Evolutionary conservation across 1,140 invertebrate species (phyloP).

Genomic region (Lasaia peninsularis): DNA sequence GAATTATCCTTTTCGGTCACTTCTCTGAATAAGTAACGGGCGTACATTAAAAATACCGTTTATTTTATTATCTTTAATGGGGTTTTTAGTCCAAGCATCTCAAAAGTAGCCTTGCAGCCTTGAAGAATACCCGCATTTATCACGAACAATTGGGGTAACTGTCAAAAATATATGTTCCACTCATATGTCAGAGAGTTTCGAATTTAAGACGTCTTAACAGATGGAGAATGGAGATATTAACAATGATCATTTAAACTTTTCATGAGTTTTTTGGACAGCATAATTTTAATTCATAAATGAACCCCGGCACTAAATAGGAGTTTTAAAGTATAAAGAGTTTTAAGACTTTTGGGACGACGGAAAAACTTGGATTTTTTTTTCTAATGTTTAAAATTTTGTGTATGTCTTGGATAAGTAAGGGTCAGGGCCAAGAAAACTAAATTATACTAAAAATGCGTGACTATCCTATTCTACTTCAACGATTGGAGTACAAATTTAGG

Average conservation of each 20-base stretch:
- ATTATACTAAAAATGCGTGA: too few relatives aligned
- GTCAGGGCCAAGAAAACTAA: too few relatives aligned
- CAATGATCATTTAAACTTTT: neutral
- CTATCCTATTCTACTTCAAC: too few relatives aligned
- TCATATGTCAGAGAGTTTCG: neutral
- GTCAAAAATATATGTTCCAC: constrained; percentile 7
- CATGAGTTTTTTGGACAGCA: too few relatives aligned
- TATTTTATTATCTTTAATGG: constrained; percentile 58
- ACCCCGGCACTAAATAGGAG: too few relatives aligned
- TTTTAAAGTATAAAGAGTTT: too few relatives aligned
- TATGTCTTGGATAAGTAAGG: too few relatives aligned
- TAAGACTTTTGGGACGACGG: too few relatives aligned
- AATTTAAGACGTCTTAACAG: neutral
- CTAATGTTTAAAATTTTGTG: too few relatives aligned
- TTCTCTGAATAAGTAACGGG: constrained; percentile 62
- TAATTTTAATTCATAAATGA: too few relatives aligned
- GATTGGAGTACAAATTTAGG: too few relatives aligned
- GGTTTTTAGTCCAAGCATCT: constrained; percentile 55
- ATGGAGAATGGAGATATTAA: neutral
- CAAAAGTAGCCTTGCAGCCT: constrained; percentile 30
- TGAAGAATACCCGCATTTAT: constrained; percentile 25
- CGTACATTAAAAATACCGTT: constrained; percentile 61
- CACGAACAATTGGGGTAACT: constrained; percentile 10
- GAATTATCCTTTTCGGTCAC: constrained; percentile 63
- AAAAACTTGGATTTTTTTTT: too few relatives aligned